These are phyloP conservation scores for Drosophila kohkoa DNA, from an alignment of 1,140 invertebrate genomes.

Conservation along the genomic window DNA sequence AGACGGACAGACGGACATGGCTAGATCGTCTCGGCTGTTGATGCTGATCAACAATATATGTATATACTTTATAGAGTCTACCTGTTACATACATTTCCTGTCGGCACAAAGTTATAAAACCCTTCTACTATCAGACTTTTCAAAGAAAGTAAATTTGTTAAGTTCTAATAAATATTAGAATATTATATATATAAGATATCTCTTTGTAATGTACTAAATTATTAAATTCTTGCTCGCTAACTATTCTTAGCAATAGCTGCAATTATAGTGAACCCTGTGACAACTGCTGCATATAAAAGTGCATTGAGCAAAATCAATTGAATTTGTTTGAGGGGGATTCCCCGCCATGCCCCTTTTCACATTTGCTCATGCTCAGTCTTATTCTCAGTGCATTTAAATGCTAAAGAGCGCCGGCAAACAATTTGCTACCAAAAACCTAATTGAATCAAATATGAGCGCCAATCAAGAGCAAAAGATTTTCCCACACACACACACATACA, in stretches of 20 bases:
- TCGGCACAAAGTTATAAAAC: no score
- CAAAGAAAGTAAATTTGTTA: no score
- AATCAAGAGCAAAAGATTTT: constrained; percentile 68
- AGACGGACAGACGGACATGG: no score
- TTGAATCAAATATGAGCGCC: constrained; percentile 61
- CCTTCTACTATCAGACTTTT: no score
- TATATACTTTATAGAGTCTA: no score
- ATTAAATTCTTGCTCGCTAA: neutral
- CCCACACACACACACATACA: constrained; percentile 20
- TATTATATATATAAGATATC: no score
- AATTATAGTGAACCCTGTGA: neutral
- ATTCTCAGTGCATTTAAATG: constrained; percentile 17
- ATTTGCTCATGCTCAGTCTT: neutral
- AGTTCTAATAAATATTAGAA: neutral
- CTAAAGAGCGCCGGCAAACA: constrained; percentile 10
- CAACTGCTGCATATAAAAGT: neutral
- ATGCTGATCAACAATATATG: no score
- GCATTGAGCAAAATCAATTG: constrained; percentile 38
- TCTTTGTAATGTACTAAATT: neutral
- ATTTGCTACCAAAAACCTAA: constrained; percentile 52
- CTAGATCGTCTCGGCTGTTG: no score
- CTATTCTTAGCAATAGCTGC: neutral
- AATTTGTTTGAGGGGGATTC: constrained; percentile 1
- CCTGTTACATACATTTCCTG: no score
- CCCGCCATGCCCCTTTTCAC: neutral